A percentile compares a stretch with the other conserved stretches of the same genome.
Evolutionary conservation across 2,888 invertebrate genomes (phyloP).

Genomic region (Petrolisthes cinctipes): DNA sequence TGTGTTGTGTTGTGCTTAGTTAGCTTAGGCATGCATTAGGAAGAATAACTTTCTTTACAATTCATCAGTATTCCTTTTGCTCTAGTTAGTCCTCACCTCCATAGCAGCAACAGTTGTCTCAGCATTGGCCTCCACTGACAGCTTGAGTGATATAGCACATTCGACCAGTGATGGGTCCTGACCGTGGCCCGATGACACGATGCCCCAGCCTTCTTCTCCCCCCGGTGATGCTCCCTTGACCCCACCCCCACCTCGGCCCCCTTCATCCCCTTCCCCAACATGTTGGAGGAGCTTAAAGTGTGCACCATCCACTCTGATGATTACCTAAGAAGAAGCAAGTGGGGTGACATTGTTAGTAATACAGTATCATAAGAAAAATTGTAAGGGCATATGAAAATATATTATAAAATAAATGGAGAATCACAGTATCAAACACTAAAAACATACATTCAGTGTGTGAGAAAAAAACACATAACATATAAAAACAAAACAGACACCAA

Average conservation of each 20-base stretch:
- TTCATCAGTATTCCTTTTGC: neutral
- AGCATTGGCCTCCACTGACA: constrained; percentile 59
- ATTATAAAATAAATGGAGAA: too few relatives aligned
- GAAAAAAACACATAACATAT: neutral
- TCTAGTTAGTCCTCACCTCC: constrained; percentile 47
- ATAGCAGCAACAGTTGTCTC: constrained; percentile 58
- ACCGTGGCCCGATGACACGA: neutral
- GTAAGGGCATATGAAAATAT: too few relatives aligned
- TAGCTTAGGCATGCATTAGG: neutral
- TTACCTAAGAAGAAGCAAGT: neutral
- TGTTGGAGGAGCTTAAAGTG: constrained; percentile 61
- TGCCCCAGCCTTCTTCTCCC: constrained; percentile 6
- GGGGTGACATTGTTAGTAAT: neutral
- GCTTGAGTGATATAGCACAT: constrained; percentile 59
- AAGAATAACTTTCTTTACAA: neutral
- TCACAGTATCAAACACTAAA: too few relatives aligned
- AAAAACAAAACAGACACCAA: too few relatives aligned
- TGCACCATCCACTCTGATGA: constrained; percentile 38
- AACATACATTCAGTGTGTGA: neutral
- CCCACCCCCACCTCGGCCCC: neutral
- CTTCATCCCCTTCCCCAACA: constrained; percentile 32
- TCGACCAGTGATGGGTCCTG: constrained; percentile 63
- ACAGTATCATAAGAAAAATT: too few relatives aligned
- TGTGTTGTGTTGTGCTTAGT: neutral
- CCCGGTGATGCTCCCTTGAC: neutral